Evolutionary conservation across 2,113 vertebrate species (phyloP), one percentile per base, ranked within the genome.

Genomic region (Mesembrinibis cayennensis): DNA sequence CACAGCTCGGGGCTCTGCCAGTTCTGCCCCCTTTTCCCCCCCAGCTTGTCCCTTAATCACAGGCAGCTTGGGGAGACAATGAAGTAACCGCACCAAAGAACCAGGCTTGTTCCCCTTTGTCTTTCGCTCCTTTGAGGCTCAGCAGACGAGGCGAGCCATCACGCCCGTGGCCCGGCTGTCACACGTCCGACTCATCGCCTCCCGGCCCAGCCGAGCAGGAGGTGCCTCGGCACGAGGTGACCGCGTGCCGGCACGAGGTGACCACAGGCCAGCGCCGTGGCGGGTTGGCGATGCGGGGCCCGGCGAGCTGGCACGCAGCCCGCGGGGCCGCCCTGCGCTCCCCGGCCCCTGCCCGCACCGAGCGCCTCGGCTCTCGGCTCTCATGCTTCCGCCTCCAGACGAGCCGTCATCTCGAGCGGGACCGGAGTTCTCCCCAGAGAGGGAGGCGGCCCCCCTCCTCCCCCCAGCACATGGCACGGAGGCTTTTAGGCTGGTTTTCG

Each of bases 11-110:
- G 74, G 82, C 47, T 71, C 81, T 71, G 53, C 29, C 0, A 3
- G 44, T 85, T 88, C 72, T 94, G 67, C 53, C 74, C 93, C 81
- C 9, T 40, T 62, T 5, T 34, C 70, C 34, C 38, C 29, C 49
- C 18, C 42, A 82, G 93, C 79, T 88, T 70, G 44, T 78, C 80
- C 55, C 97, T 96, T 97, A 98, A 97, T 94, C 85, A 89, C 73
- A 91, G 97, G 93, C 98, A 98, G 97, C 95, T 94, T 93, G 94
- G 81, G 58, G 73, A 94, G 81, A 88, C 98, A 98, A 96, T 98
- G 98, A 89, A 97, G 78, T 67, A 97, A 96, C 96, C 97, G 55
- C 94, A 97, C 94, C 89, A 91, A 94, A 94, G 93, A 49, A 55
- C 49, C 52, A 78, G 78, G 61, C 91, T 93, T 4, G 53, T 77